phyloP scores from a whole-genome alignment of 2,888 invertebrate genomes.

The Nomada hirtipes region DNA sequence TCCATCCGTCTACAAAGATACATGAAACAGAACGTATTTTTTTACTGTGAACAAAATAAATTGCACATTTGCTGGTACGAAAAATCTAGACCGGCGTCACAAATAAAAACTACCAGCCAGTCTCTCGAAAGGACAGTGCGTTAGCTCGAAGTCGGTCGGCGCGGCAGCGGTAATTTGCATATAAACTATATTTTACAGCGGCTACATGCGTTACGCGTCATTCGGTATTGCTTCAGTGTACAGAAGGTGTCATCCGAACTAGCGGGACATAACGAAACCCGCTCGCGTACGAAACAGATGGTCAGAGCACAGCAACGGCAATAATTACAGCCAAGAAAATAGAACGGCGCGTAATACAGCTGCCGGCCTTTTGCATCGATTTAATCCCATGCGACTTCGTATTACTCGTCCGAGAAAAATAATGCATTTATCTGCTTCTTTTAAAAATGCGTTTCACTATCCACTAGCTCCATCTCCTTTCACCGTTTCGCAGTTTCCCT shows the following conservation, averaged over 20 bases:
- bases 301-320: conserved; percentile 26
- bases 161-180: conserved; percentile 57
- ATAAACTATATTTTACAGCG: conserved; percentile 58
- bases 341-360: conserved; percentile 3
- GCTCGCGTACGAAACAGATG: conserved; percentile 60
- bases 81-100: conserved; percentile 9
- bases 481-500: no score
- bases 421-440: background rate
- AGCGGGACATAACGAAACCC: conserved; percentile 53
- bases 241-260: conserved; percentile 46
- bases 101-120: conserved; percentile 49
- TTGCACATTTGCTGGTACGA: background rate
- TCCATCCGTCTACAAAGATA: no score
- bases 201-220: conserved; percentile 56
- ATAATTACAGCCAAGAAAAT: conserved; percentile 43
- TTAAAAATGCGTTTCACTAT: background rate
- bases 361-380: conserved; percentile 4
- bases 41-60: conserved; percentile 3
- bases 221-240: conserved; percentile 64
- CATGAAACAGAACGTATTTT: background rate
- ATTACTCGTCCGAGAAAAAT: conserved; percentile 11
- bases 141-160: conserved; percentile 37
- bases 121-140: conserved; percentile 37
- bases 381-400: conserved; percentile 39
- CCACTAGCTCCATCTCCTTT: background rate